Conservation (phyloP, 1,140 invertebrate genomes). For the Agrypnia vestita region DNA sequence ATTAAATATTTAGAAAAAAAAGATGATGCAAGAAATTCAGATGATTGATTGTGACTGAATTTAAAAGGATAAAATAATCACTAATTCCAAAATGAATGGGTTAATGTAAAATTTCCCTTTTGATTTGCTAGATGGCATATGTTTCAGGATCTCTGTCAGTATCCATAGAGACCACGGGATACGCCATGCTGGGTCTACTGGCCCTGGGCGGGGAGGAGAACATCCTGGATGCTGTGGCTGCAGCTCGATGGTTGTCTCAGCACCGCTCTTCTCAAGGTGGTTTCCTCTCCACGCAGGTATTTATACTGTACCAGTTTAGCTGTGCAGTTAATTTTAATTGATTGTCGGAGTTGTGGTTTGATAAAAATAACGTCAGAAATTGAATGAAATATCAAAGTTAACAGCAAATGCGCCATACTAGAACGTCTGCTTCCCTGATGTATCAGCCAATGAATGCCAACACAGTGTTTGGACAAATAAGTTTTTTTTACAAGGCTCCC, state of each 20-base stretch:
- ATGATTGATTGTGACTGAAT: too few species aligned
- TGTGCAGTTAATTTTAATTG: not conserved
- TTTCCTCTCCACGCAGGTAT: slow-evolving; percentile 78
- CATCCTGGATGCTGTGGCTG: slow-evolving; percentile 72
- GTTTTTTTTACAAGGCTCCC: too few species aligned
- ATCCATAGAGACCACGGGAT: slow-evolving; percentile 82
- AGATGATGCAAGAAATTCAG: too few species aligned
- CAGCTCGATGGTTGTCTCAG: slow-evolving; percentile 79
- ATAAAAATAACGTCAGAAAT: too few species aligned
- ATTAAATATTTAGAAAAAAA: too few species aligned
- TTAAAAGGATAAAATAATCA: not conserved
- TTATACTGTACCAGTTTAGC: not conserved
- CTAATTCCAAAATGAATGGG: not conserved
- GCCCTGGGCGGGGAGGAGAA: slow-evolving; percentile 73
- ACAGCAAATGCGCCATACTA: too few species aligned
- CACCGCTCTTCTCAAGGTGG: slow-evolving; percentile 81
- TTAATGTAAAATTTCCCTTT: not conserved
- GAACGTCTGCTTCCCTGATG: too few species aligned
- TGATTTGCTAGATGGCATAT: not conserved
- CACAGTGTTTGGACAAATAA: too few species aligned
- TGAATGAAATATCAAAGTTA: too few species aligned
- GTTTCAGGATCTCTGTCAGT: slow-evolving; percentile 64
- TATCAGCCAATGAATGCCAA: too few species aligned
- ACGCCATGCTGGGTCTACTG: slow-evolving; percentile 77
- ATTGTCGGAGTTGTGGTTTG: too few species aligned